Base-by-base conservation (phyloP, 2,113 vertebrate species). In the Ivindomyrus marchei region DNA sequence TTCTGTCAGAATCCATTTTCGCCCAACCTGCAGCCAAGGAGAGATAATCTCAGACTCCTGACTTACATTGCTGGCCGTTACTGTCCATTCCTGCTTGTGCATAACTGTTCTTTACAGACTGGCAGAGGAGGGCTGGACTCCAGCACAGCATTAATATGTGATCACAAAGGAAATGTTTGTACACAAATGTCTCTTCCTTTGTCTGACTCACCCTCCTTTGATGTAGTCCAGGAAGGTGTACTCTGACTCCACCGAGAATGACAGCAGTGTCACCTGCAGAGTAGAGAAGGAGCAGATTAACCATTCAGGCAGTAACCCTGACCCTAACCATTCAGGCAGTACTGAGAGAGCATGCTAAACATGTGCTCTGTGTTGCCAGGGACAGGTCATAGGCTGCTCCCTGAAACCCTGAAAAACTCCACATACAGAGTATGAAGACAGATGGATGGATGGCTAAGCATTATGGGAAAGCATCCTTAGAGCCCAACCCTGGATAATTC, bases 181-280 rank as follows among this genome's bases (percentile, higher is more conserved):
- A 27, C 10, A 0, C n/a, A 31, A 9, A 31, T 31, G n/a, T 31
- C 1, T 70, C 9, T 27, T 31, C 62, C 62, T 31, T 27, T 46
- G 10, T 27, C 84, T 11, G 46, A 66, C 98, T 97, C 95, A 98
- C 98, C 98, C 98, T 95, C 97, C 98, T 94, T 70, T 70, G 62
- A 70, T 70, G 62, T 70, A 70, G 27, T 70, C 62, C n/a, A 70
- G 62, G 10, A 70, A 99, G 0, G 97, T 98, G 93, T 97, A 96
- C 90, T 98, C 98, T 0, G 98, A 97, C 93, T 99, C 98, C 92
- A 98, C 98, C 0, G 92, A 94, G 42, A 98, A 98, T 42, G 97
- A 98, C 89, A 98, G 95, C 94, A 98, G 92, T 1, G 98, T 98
- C 93, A 98, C 98, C 98, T 99, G 85, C 90, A 77, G 91, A 89